Conservation (phyloP, 2,888 invertebrate species). For the Habroteleia sp. region DNA sequence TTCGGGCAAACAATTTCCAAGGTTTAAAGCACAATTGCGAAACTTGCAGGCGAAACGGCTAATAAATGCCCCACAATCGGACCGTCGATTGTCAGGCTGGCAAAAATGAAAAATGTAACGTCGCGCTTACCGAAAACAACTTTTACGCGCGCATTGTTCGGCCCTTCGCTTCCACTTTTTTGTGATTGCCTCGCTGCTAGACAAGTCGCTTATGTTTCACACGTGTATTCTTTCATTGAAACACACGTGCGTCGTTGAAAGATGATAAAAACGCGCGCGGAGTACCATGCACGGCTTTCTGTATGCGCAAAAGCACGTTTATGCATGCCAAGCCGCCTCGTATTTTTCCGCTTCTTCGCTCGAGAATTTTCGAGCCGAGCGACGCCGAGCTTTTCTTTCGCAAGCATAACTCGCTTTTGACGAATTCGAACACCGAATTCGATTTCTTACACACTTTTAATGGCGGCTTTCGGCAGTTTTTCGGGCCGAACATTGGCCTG, state of each 20-base stretch:
- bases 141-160: constrained; percentile 27
- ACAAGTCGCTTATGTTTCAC: constrained; percentile 49
- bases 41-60: no score
- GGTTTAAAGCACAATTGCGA: no score
- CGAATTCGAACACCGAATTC: constrained; percentile 14
- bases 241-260: constrained; percentile 46
- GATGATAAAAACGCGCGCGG: constrained; percentile 55
- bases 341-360: constrained; percentile 23
- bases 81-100: no score
- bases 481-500: no score
- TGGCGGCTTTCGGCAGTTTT: background rate
- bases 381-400: constrained; percentile 17
- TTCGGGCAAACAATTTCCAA: no score
- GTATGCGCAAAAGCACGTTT: constrained; percentile 21
- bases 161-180: constrained; percentile 40
- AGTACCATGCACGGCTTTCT: constrained; percentile 40
- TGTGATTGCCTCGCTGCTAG: constrained; percentile 32
- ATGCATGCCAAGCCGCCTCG: constrained; percentile 26
- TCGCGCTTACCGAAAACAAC: constrained; percentile 19
- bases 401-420: constrained; percentile 23
- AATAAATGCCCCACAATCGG: no score
- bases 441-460: constrained; percentile 1
- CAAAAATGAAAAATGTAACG: constrained; percentile 5
- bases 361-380: background rate
- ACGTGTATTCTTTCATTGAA: constrained; percentile 54